phyloP scores from a whole-genome alignment of 2,888 invertebrate species.

The Eristalinus sepulchralis region DNA sequence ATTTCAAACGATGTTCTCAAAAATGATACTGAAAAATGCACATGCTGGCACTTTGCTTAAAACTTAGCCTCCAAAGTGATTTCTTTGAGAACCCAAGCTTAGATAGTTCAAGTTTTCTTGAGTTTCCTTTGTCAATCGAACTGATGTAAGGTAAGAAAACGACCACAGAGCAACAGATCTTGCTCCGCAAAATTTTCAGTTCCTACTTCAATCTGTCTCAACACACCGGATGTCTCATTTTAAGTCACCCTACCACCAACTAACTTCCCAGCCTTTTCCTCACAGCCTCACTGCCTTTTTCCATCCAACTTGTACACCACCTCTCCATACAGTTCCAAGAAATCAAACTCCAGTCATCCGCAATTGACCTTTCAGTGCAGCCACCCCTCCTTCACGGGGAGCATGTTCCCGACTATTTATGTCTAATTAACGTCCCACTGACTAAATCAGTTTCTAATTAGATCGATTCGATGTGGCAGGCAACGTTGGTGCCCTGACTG shows the following conservation, averaged over 20 bases:
- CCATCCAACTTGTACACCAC: slow-evolving; percentile 7
- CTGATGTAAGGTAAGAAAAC: no score
- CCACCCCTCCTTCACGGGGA: slow-evolving; percentile 17
- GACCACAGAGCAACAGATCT: no score
- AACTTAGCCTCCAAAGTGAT: no score
- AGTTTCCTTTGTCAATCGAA: no score
- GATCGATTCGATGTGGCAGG: slow-evolving; percentile 62
- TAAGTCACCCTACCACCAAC: not conserved
- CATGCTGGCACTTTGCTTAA: no score
- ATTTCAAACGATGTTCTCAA: no score
- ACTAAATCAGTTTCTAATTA: slow-evolving; percentile 69
- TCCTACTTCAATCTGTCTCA: no score
- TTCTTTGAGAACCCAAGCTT: no score
- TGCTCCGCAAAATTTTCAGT: no score
- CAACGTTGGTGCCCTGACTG: slow-evolving; percentile 2
- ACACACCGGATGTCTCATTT: not conserved
- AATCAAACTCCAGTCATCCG: slow-evolving; percentile 25
- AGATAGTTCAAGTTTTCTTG: no score
- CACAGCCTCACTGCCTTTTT: not conserved
- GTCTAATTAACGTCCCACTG: slow-evolving; percentile 68
- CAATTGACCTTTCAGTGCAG: slow-evolving; percentile 52
- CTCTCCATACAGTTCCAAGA: slow-evolving; percentile 9
- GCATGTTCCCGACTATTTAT: slow-evolving; percentile 67
- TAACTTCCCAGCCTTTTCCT: not conserved
- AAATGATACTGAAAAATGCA: no score